Conservation (phyloP, 2,113 vertebrate genomes). For the Phaetusa simplex region DNA sequence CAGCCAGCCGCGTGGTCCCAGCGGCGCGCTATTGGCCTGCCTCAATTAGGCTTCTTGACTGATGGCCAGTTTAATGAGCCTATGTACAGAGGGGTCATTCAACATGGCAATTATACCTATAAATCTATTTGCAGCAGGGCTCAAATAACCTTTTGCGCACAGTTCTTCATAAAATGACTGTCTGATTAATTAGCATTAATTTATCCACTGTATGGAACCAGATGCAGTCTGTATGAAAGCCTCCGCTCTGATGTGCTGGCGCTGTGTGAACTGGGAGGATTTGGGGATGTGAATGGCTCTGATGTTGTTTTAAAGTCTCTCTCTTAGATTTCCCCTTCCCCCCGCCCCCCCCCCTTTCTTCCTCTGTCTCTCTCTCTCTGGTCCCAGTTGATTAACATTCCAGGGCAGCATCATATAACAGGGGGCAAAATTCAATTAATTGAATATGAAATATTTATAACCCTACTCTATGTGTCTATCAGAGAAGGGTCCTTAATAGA, state of each 20-base stretch:
- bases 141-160: conserved; percentile 70
- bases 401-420: conserved; percentile 74
- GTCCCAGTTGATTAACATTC: conserved; percentile 76
- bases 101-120: conserved; percentile 76
- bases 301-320: conserved; percentile 52
- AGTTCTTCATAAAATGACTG: conserved; percentile 73
- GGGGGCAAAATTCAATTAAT: conserved; percentile 84
- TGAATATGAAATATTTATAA: conserved; percentile 91
- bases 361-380: neutral
- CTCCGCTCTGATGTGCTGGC: conserved; percentile 53
- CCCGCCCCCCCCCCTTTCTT: neutral
- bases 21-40: conserved; percentile 3
- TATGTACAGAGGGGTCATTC: conserved; percentile 78
- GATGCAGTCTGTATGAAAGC: conserved; percentile 71
- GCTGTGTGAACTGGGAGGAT: conserved; percentile 31
- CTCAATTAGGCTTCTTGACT: conserved; percentile 78
- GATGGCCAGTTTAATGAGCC: conserved; percentile 82
- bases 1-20: conserved; percentile 15
- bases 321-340: neutral
- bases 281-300: neutral
- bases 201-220: conserved; percentile 75
- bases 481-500: conserved; percentile 89
- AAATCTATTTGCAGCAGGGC: conserved; percentile 74
- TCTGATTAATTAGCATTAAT: conserved; percentile 86
- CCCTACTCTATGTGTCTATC: conserved; percentile 80